Base-by-base conservation (phyloP, 2,888 invertebrate species). In the Melieria omissa region DNA sequence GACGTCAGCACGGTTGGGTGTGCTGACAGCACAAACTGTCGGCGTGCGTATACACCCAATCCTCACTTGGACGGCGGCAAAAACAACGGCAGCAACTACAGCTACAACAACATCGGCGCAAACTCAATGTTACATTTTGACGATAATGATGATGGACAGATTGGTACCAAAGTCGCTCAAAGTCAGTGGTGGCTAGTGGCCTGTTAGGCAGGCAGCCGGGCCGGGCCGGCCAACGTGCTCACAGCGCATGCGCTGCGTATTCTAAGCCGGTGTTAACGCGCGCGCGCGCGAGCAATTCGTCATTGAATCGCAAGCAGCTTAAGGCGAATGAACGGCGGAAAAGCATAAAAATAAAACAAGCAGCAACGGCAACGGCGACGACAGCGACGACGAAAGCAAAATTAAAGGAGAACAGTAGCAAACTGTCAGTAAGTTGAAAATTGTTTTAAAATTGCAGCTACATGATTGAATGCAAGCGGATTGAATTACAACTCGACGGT, bases 81-180 rank as follows among this genome's bases (percentile, higher is more conserved):
- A 16, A 61, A 61, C 68, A 68, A 63, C 72, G 55, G 14, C 70
- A 68, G 68, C 64, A 61, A 62, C 44, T 55, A 57, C 54, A 55
- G 52, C 52, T 55, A 29, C 68, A 64, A 41, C 66, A 65, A 41
- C 70, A 72, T 52, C 65, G 60, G 47, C 57, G 65, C 14, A 49
- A 41, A 71, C 74, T 70, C 62, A 45, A 66, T 66, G 70, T 75
- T 65, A 79, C 75, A 76, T 73, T 74, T 83, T 84, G 85, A 84
- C 81, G 85, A 81, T 84, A 84, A 84, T 84, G 84, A 84, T 84
- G 84, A 84, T 84, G 83, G 84, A 84, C 84, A 84, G 85, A 83
- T 84, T 84, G 84, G 83, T 84, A 83, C 85, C 84, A 85, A 84
- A 83, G 82, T 83, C 83, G 81, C 80, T 71, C 65, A 68, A 47